Conservation (phyloP, 2,113 vertebrate genomes). For the Uria aalge region DNA sequence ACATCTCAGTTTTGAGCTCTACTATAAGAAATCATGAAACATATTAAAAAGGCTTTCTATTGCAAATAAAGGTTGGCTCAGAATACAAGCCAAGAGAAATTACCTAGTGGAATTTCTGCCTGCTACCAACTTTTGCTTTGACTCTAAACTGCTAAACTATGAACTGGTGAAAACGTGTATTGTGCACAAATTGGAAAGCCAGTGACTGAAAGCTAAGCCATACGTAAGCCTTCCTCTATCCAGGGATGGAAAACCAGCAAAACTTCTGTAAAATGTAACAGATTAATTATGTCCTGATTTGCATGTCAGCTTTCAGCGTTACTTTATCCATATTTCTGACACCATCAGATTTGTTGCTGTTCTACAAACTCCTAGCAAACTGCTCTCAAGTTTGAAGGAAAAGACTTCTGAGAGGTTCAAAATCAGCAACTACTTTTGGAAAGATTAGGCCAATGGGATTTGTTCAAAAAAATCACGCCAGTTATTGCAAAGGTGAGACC, state of each 20-base stretch:
- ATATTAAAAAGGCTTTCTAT: not conserved
- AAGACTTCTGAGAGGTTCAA: not conserved
- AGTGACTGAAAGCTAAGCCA: not conserved
- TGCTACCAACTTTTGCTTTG: not conserved
- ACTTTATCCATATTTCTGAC: not conserved
- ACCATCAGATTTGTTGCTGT: not conserved
- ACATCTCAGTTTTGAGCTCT: not conserved
- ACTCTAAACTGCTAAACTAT: not conserved
- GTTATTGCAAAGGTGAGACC: not conserved
- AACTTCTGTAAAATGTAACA: not conserved
- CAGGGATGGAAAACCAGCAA: not conserved
- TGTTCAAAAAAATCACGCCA: not conserved
- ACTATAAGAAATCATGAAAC: not conserved
- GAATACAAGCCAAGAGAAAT: conserved; percentile 16
- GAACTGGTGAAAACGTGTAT: not conserved
- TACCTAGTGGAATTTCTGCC: not conserved
- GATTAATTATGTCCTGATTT: not conserved
- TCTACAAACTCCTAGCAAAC: not conserved
- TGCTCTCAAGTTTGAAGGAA: not conserved
- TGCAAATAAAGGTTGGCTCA: not conserved
- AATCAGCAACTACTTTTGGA: not conserved
- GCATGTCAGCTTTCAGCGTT: not conserved
- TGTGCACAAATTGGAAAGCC: not conserved
- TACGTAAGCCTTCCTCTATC: not conserved
- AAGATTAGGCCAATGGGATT: not conserved